Percentiles rank a stretch among this genome's conserved stretches.
Evolutionary conservation across 2,888 invertebrate genomes (phyloP).

Genomic region (Hanleya hanleyi): DNA sequence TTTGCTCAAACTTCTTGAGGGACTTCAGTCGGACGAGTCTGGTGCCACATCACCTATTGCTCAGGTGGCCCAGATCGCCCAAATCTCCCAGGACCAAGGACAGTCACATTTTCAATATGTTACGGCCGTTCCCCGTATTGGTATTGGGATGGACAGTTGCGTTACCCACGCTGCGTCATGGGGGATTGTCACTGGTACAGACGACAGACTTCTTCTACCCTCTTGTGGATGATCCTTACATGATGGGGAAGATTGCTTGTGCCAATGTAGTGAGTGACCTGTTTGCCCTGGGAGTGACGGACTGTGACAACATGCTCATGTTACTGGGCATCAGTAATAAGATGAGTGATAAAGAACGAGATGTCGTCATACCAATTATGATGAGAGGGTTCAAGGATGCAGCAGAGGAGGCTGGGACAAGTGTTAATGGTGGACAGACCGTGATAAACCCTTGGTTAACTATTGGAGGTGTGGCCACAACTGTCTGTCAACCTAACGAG

Average conservation of each 20-base stretch:
- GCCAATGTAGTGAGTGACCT: constrained; percentile 94
- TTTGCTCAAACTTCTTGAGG: constrained; percentile 82
- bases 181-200: constrained; percentile 84
- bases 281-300: constrained; percentile 95
- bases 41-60: constrained; percentile 66
- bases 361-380: constrained; percentile 90
- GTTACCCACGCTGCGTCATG: constrained; percentile 86
- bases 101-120: constrained; percentile 80
- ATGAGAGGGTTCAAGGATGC: constrained; percentile 93
- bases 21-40: constrained; percentile 71
- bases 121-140: constrained; percentile 69
- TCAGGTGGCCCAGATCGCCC: constrained; percentile 77
- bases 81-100: constrained; percentile 74
- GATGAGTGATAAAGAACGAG: constrained; percentile 92
- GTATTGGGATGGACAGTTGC: constrained; percentile 88
- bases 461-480: constrained; percentile 88
- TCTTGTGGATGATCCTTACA: constrained; percentile 87
- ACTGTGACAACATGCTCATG: constrained; percentile 97
- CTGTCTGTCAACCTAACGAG: constrained; percentile 89
- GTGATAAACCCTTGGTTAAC: constrained; percentile 89
- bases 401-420: constrained; percentile 82
- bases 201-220: constrained; percentile 93
- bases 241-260: constrained; percentile 93
- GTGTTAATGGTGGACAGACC: constrained; percentile 83
- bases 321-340: constrained; percentile 90